These are phyloP conservation scores for Pocillopora grandis DNA, from an alignment of 92 coral and sea anemone genomes.

Conservation along the genomic window DNA sequence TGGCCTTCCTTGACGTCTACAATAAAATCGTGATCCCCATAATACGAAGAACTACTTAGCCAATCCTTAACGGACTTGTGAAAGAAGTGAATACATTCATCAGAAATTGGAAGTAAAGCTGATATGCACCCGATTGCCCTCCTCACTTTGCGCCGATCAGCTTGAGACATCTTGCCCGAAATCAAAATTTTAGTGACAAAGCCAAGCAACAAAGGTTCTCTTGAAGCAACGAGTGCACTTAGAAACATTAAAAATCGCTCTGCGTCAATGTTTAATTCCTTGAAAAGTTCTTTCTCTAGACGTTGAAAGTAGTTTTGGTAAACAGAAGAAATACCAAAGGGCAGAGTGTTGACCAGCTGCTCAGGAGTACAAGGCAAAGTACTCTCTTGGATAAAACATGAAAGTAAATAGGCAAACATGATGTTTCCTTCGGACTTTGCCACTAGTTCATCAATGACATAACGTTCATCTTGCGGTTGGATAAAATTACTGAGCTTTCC, in stretches of 20 bases:
- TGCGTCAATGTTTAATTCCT: slow-evolving; percentile 2
- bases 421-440: slow-evolving; percentile 48
- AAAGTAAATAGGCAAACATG: slow-evolving; percentile 9
- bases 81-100: slow-evolving; percentile 47
- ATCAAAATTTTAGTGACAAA: slow-evolving; percentile 2
- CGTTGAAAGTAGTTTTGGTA: slow-evolving; percentile 10
- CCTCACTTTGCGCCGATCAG: background rate
- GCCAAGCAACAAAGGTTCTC: slow-evolving; percentile 11
- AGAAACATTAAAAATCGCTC: background rate
- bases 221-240: slow-evolving; percentile 19
- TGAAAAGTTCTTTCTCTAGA: slow-evolving; percentile 7
- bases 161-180: background rate
- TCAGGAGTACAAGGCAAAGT: background rate
- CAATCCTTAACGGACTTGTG: slow-evolving; percentile 68
- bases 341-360: slow-evolving; percentile 1
- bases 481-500: slow-evolving; percentile 23
- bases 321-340: slow-evolving; percentile 14
- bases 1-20: slow-evolving; percentile 49
- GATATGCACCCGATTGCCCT: slow-evolving; percentile 38
- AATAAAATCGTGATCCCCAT: slow-evolving; percentile 30
- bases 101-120: slow-evolving; percentile 36
- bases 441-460: background rate
- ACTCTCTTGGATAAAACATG: slow-evolving; percentile 1
- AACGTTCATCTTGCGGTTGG: background rate
- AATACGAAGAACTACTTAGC: slow-evolving; percentile 19